Evolutionary conservation across 1,140 invertebrate genomes (phyloP).

Genomic region (Nasonia giraulti): DNA sequence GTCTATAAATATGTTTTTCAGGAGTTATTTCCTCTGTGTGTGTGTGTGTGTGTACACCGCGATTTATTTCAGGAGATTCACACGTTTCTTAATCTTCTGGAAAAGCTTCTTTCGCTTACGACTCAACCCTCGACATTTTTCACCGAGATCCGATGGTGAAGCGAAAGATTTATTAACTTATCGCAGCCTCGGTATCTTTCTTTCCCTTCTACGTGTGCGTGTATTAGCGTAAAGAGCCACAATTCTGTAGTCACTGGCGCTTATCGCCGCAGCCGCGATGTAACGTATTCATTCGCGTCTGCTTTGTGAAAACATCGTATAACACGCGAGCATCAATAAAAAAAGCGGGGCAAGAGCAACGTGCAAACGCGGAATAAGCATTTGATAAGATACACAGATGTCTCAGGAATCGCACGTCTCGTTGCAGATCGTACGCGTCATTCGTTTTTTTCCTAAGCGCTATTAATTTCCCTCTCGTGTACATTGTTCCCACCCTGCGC

Average conservation of each 20-base stretch:
- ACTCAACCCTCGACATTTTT: background rate
- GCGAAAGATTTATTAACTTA: background rate
- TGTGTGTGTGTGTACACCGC: background rate
- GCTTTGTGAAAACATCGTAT: conserved; percentile 16
- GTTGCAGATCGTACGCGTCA: background rate
- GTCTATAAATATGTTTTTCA: conserved; percentile 48
- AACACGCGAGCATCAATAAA: background rate
- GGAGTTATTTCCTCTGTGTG: background rate
- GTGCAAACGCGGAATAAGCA: background rate
- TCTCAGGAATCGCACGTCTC: background rate
- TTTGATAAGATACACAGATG: conserved; percentile 26
- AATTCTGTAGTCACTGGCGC: conserved; percentile 20
- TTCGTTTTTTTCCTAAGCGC: background rate
- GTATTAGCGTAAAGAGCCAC: background rate
- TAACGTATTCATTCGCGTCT: conserved; percentile 11
- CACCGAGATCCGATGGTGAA: background rate
- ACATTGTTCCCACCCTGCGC: background rate
- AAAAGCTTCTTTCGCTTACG: background rate
- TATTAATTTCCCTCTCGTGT: background rate
- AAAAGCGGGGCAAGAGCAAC: background rate
- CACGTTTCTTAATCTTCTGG: too few relatives aligned
- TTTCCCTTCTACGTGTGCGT: background rate
- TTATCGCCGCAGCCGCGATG: background rate
- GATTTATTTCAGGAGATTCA: background rate
- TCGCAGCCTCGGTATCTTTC: background rate